Conservation (phyloP, 2,113 vertebrate species). For the Paraplagusia blochii region DNA sequence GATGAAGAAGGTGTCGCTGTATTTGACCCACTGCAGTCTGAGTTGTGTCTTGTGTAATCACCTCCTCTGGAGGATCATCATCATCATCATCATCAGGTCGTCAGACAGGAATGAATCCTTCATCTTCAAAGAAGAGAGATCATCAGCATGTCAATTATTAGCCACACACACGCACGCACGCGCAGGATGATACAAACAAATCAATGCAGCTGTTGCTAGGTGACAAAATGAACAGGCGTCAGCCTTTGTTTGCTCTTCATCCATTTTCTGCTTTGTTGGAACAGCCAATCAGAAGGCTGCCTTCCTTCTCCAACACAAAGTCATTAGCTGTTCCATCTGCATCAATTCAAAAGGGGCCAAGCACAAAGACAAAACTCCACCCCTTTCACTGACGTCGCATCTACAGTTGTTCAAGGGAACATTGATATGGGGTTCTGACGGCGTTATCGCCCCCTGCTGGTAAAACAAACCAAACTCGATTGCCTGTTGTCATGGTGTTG, state of each 20-base stretch:
- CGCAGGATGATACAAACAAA: conserved; percentile 1
- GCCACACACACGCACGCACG: conserved; percentile 3
- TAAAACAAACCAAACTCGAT: no score
- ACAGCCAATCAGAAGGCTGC: conserved; percentile 37
- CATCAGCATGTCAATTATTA: conserved; percentile 55
- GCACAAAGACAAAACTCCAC: no score
- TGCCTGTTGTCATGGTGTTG: no score
- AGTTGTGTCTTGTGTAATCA: no score
- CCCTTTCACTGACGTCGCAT: no score
- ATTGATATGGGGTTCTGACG: no score
- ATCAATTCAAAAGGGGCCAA: background rate
- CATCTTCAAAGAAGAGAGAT: conserved; percentile 38
- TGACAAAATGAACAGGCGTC: conserved; percentile 31
- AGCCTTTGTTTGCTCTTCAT: conserved; percentile 24
- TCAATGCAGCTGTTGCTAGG: conserved; percentile 44
- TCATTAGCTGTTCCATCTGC: background rate
- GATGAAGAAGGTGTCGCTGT: no score
- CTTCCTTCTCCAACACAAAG: background rate
- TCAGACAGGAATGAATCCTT: conserved; percentile 26
- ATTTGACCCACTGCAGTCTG: no score
- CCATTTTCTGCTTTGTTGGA: conserved; percentile 6
- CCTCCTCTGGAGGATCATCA: no score
- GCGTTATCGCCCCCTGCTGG: background rate
- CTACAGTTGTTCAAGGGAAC: no score
- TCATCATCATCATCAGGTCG: background rate